These are phyloP conservation scores for Punctoribates punctum DNA, from an alignment of 2,888 invertebrate species.

Conservation along the genomic window DNA sequence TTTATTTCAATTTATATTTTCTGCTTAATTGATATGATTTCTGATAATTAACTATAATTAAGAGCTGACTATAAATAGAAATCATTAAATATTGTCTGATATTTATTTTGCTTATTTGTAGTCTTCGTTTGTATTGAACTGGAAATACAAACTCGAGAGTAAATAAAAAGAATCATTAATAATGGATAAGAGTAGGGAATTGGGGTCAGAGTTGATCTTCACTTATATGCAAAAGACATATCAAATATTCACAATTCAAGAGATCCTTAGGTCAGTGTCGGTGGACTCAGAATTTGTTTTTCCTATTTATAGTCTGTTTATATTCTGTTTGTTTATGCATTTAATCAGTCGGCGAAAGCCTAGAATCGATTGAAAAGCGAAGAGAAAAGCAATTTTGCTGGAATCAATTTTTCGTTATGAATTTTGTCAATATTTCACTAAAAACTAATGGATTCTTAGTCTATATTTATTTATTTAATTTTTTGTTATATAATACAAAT, in stretches of 20 bases:
- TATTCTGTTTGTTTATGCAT: neutral
- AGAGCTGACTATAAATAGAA: too few relatives aligned
- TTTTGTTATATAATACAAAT: neutral
- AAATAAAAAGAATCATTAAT: neutral
- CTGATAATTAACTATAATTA: too few relatives aligned
- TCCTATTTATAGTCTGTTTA: neutral
- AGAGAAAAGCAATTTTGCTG: neutral
- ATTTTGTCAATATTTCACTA: neutral
- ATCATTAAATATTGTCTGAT: neutral
- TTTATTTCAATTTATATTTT: too few relatives aligned
- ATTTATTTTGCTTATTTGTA: neutral
- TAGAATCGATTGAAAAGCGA: neutral
- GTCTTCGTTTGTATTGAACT: neutral
- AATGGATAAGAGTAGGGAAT: neutral
- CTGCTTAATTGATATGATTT: too few relatives aligned
- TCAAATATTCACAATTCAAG: neutral
- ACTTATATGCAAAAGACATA: neutral
- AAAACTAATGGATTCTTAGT: neutral
- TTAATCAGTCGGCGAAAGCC: neutral
- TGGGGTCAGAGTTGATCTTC: neutral
- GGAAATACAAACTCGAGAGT: neutral
- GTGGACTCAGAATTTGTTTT: neutral
- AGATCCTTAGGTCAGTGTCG: neutral
- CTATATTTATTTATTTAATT: neutral
- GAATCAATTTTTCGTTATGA: neutral